phyloP scores from a whole-genome alignment of 2,113 vertebrate genomes.

The Gambusia holbrooki region DNA sequence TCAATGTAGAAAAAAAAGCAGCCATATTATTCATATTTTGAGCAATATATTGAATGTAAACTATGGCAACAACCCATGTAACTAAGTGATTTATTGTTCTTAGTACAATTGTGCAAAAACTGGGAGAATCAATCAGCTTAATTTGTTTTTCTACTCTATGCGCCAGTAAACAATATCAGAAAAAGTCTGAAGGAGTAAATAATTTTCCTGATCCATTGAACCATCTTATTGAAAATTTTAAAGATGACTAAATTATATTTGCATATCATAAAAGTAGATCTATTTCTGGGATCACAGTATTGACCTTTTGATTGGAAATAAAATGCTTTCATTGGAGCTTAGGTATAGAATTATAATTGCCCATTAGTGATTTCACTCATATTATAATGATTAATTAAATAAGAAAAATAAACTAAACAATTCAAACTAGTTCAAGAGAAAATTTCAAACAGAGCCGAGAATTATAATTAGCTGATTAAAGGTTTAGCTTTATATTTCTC shows the following conservation, averaged over 20 bases:
- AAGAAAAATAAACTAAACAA: neutral
- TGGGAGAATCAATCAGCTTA: neutral
- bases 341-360: neutral
- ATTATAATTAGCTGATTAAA: neutral
- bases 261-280: neutral
- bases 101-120: neutral
- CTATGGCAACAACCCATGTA: no score
- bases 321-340: neutral
- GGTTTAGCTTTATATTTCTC: neutral
- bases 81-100: no score
- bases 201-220: neutral
- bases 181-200: neutral
- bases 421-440: neutral
- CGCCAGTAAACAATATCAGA: constrained; percentile 84
- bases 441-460: neutral
- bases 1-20: neutral
- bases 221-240: neutral
- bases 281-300: neutral
- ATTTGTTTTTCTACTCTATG: neutral
- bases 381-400: neutral
- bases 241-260: neutral
- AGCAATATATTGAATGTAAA: no score
- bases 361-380: neutral
- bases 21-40: no score
- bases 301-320: neutral